Evolutionary conservation across 2,797 vertebrate genomes (phyloP), one percentile per base, ranked within the genome.

Genomic region (Margarornis squamiger): DNA sequence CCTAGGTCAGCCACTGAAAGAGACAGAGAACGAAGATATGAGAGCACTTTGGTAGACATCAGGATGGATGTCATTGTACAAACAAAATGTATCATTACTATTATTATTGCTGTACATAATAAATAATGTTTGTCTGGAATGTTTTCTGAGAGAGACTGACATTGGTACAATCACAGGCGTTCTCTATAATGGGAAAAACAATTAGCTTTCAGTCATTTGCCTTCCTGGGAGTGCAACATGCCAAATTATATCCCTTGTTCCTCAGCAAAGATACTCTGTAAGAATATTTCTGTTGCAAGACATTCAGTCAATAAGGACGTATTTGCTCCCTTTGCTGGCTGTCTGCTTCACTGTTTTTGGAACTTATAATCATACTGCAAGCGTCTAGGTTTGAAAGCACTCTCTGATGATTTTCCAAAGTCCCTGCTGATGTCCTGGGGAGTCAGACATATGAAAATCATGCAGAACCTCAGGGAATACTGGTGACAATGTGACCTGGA

Each of bases 191-290:
- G 41, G 62, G 82, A 92, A 96, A 96, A 93, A 45, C 93, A 96
- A 96, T 92, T 96, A 96, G 73, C 73, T 96, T 95, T 94, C 74
- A 84, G 49, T 68, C 74, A 74, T 95, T 96, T 90, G 62, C 26
- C 61, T 93, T 89, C 51, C 90, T 88, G 36, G 26, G 61, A 85
- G 27, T 30, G 34, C 15, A 88, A 62, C n/a, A 30, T 49, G 32
- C 29, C 72, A 95, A 96, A 96, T 96, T 96, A 91, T 59, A 94
- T 87, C 65, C 62, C 71, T 80, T 41, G 20, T 34, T 90, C 62
- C 80, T 91, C 68, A 57, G 3, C 0, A 2, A 63, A 78, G 67
- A 57, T 54, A 55, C 24, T 71, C 32, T 23, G 19, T 46, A 91
- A 72, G 58, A 81, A 81, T 76, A 90, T 88, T 77, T 92, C 68